A percentile compares a stretch with the other conserved stretches of the same genome.
These are phyloP conservation scores for Drosophila cyrtoloma DNA, from an alignment of 2,888 invertebrate genomes.

Conservation along the genomic window DNA sequence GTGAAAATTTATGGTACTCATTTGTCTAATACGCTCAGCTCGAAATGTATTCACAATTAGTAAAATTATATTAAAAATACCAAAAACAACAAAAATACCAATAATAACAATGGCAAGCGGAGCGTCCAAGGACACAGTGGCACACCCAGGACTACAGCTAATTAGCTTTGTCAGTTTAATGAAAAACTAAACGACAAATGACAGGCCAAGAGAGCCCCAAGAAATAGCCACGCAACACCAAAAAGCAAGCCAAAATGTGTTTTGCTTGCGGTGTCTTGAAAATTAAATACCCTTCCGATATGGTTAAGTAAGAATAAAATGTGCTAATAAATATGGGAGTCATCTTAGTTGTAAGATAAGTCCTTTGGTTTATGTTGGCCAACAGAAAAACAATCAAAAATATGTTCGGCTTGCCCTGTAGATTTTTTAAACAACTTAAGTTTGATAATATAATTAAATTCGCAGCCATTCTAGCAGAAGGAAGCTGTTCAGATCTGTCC, in stretches of 20 bases:
- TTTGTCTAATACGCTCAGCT: conserved; percentile 49
- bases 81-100: conserved; percentile 7
- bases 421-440: neutral
- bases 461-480: neutral
- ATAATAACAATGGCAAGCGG: conserved; percentile 2
- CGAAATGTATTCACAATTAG: conserved; percentile 58
- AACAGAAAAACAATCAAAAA: neutral
- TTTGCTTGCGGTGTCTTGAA: neutral
- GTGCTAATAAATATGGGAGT: neutral
- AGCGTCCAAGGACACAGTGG: conserved; percentile 18
- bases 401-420: neutral
- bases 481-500: neutral
- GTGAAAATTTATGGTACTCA: conserved; percentile 41
- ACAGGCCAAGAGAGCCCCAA: conserved; percentile 33
- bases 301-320: neutral
- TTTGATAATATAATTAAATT: neutral
- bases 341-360: neutral
- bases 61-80: conserved; percentile 46
- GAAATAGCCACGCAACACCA: conserved; percentile 15
- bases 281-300: conserved; percentile 6
- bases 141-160: conserved; percentile 55
- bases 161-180: conserved; percentile 70
- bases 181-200: conserved; percentile 68
- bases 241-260: neutral
- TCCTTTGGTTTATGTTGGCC: neutral